Percentiles rank a stretch among this genome's conserved stretches.
Conservation (phyloP, 2,797 vertebrate species). For the Diceros bicornis region DNA sequence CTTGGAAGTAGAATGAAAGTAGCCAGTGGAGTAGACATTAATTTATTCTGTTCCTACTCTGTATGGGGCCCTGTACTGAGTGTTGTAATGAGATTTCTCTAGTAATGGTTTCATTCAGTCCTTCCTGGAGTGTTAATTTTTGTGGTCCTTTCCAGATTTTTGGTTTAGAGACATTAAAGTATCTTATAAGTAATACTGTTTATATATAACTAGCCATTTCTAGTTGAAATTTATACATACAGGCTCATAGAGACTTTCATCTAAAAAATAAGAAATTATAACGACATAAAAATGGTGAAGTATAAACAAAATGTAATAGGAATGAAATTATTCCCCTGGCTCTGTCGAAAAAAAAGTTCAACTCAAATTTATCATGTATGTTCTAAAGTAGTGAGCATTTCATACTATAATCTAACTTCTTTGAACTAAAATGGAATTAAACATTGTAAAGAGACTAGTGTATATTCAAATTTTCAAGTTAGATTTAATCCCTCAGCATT, state of each 20-base stretch:
- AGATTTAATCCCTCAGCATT: constrained; percentile 20
- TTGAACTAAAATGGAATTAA: constrained; percentile 19
- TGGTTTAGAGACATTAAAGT: neutral
- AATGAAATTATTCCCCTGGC: neutral
- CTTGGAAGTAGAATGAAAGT: neutral
- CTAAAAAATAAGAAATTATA: constrained; percentile 51
- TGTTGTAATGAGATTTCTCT: neutral
- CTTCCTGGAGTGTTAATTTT: constrained; percentile 3
- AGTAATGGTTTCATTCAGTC: neutral
- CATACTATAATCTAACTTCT: neutral
- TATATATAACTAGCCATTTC: neutral
- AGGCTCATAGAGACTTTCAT: neutral
- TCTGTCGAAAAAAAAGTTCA: constrained; percentile 33
- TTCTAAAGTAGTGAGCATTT: constrained; percentile 39
- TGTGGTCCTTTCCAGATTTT: neutral
- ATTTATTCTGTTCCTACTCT: constrained; percentile 30
- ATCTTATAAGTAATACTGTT: neutral
- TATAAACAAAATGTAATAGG: constrained; percentile 16
- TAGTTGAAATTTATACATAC: constrained; percentile 7
- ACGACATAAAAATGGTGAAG: constrained; percentile 26
- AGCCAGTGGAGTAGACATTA: neutral
- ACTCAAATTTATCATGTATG: neutral
- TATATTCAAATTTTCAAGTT: constrained; percentile 27
- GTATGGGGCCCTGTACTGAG: neutral
- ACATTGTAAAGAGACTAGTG: constrained; percentile 23